Percentiles rank a stretch among this genome's conserved stretches.
Evolutionary conservation across 2,797 vertebrate genomes (phyloP).

Genomic region (Hyperoplus immaculatus): DNA sequence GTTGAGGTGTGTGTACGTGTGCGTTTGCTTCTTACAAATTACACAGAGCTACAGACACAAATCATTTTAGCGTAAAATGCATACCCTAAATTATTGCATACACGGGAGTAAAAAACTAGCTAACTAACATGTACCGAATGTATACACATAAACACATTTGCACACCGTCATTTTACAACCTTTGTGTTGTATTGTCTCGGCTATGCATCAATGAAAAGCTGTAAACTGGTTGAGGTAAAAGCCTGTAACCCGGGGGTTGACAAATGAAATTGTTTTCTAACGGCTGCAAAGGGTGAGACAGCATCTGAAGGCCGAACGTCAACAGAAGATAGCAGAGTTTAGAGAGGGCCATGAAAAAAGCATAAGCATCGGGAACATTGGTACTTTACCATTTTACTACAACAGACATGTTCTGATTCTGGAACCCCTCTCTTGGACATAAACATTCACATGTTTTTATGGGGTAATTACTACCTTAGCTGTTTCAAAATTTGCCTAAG

Average conservation of each 20-base stretch:
- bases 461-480: neutral
- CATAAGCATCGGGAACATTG: conserved; percentile 1
- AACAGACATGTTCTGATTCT: neutral
- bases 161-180: neutral
- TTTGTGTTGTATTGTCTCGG: conserved; percentile 30
- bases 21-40: conserved; percentile 23
- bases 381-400: neutral
- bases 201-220: conserved; percentile 53
- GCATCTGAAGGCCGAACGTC: conserved; percentile 58
- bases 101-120: neutral
- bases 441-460: neutral
- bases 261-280: conserved; percentile 66
- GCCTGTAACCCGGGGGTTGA: conserved; percentile 50
- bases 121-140: neutral
- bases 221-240: conserved; percentile 64
- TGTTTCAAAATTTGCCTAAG: neutral
- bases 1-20: neutral
- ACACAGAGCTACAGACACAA: conserved; percentile 9
- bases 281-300: conserved; percentile 40
- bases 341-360: conserved; percentile 22
- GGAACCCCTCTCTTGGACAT: neutral
- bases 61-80: neutral
- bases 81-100: conserved; percentile 18
- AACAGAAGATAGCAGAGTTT: conserved; percentile 46
- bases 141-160: too few species aligned